Conservation (phyloP, 35 echinoderm and acorn worm genomes). For the Apostichopus japonicus region DNA sequence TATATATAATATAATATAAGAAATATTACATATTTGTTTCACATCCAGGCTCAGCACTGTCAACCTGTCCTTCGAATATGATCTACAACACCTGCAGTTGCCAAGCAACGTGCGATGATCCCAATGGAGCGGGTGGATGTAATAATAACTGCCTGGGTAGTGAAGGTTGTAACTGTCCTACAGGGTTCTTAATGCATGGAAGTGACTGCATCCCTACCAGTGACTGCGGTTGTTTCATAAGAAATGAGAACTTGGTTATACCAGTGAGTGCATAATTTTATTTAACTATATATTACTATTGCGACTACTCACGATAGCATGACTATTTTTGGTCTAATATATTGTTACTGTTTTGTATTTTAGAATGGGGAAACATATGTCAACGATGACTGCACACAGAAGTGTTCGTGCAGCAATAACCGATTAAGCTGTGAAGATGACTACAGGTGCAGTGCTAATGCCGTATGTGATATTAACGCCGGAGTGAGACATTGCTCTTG, state of each 20-base stretch:
- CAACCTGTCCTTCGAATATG: not conserved
- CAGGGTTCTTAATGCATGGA: not conserved
- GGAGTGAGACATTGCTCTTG: not conserved
- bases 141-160: not conserved
- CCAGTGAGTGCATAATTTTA: not conserved
- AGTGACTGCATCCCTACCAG: not conserved
- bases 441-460: not conserved
- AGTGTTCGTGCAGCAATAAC: not conserved
- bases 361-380: not conserved
- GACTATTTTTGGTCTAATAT: no score
- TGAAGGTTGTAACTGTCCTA: not conserved
- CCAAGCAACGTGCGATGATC: not conserved
- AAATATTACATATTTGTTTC: no score
- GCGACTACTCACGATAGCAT: no score
- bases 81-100: not conserved
- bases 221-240: not conserved
- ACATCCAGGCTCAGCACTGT: not conserved
- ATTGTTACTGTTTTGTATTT: not conserved
- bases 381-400: not conserved
- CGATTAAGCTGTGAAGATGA: not conserved
- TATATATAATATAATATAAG: no score
- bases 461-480: not conserved
- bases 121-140: not conserved
- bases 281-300: no score
- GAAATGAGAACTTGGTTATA: not conserved